phyloP scores from a whole-genome alignment of 2,113 vertebrate genomes.

The Phaethornis superciliosus region DNA sequence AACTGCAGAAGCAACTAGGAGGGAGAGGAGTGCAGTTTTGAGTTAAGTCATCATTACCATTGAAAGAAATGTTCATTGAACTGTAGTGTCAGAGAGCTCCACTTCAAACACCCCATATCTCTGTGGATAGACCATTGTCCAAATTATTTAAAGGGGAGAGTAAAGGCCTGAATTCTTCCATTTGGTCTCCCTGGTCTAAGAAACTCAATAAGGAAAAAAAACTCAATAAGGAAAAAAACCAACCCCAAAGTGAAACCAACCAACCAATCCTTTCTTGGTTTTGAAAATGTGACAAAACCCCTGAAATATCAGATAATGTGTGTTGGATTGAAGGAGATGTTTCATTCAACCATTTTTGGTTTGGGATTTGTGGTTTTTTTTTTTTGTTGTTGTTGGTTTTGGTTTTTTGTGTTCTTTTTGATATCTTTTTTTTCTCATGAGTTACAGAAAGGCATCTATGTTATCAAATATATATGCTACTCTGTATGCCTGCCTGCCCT shows the following conservation, averaged over 20 bases:
- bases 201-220: not conserved
- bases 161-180: not conserved
- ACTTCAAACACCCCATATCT: not conserved
- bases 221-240: not conserved
- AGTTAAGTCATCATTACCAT: not conserved
- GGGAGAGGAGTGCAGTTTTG: not conserved
- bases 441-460: slow-evolving; percentile 4
- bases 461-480: slow-evolving; percentile 37
- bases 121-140: not conserved
- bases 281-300: not conserved
- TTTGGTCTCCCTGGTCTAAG: not conserved
- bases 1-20: not conserved
- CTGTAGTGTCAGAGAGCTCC: not conserved
- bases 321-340: not conserved
- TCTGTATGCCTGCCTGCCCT: slow-evolving; percentile 20
- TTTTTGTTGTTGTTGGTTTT: too few relatives aligned
- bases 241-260: not conserved
- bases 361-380: too few relatives aligned
- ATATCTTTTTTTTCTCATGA: not conserved
- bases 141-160: not conserved
- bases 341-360: not conserved
- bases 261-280: not conserved
- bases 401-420: too few relatives aligned
- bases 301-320: not conserved
- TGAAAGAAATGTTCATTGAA: not conserved